Conservation (phyloP, 2,113 vertebrate genomes). For the Rousettus leschenaultii region DNA sequence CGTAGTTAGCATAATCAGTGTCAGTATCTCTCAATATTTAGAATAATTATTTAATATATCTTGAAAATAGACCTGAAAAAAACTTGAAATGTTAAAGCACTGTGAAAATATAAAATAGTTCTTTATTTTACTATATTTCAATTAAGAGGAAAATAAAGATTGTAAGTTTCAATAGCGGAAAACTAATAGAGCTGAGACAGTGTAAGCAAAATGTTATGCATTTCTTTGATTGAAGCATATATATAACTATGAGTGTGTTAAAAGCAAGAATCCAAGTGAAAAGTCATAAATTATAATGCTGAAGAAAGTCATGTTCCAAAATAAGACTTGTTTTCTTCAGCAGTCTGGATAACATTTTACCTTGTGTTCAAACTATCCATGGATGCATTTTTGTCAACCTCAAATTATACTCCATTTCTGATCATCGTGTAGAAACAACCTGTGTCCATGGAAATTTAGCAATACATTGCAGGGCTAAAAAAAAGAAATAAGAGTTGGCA, state of each 20-base stretch:
- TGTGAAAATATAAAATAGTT: conserved; percentile 8
- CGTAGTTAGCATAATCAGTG: neutral
- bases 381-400: conserved; percentile 63
- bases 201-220: conserved; percentile 49
- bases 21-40: neutral
- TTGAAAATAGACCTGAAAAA: conserved; percentile 28
- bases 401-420: conserved; percentile 63
- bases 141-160: conserved; percentile 11
- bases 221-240: conserved; percentile 49
- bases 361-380: conserved; percentile 77
- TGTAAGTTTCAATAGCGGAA: conserved; percentile 28
- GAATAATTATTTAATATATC: neutral
- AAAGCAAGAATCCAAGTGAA: conserved; percentile 72
- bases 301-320: conserved; percentile 74
- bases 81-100: neutral
- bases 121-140: neutral
- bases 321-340: conserved; percentile 75
- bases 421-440: conserved; percentile 40
- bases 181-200: conserved; percentile 44
- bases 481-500: conserved; percentile 62
- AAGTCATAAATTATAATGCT: conserved; percentile 74
- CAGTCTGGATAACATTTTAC: conserved; percentile 77
- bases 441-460: conserved; percentile 63
- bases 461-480: conserved; percentile 15
- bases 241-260: conserved; percentile 52